phyloP scores from a whole-genome alignment of 2,888 invertebrate species.

The Monoplex corrugatus region DNA sequence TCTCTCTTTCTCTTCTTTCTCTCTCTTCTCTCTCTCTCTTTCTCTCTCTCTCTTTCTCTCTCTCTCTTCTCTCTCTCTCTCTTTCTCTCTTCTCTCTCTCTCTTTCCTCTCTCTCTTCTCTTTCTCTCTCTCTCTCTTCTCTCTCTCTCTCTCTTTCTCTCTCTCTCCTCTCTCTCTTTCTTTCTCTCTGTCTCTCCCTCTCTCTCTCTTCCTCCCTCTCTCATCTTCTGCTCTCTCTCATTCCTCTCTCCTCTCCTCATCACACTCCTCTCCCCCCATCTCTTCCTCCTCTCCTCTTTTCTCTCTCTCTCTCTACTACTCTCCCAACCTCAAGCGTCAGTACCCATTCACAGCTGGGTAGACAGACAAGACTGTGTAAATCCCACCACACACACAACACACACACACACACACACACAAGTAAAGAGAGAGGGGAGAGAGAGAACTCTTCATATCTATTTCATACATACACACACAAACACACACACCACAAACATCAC shows the following conservation, averaged over 20 bases:
- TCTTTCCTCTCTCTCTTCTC: neutral
- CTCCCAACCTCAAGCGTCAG: conserved; percentile 21
- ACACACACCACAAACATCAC: no score
- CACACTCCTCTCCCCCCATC: neutral
- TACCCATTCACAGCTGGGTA: no score
- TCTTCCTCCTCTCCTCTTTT: neutral
- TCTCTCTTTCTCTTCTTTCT: neutral
- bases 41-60: neutral
- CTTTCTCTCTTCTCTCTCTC: neutral
- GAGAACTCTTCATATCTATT: no score
- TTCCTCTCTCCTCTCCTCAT: neutral
- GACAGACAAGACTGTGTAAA: no score
- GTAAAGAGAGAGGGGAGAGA: no score
- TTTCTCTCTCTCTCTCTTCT: neutral
- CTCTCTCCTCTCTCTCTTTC: neutral
- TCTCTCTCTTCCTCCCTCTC: no score
- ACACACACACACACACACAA: no score
- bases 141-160: neutral
- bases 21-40: neutral
- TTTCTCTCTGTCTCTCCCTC: no score
- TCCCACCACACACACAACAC: no score
- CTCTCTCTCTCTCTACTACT: neutral
- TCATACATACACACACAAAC: no score
- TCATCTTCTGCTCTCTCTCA: neutral
- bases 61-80: neutral